phyloP scores from a whole-genome alignment of 2,797 vertebrate genomes.

The Lithobates sylvaticus region DNA sequence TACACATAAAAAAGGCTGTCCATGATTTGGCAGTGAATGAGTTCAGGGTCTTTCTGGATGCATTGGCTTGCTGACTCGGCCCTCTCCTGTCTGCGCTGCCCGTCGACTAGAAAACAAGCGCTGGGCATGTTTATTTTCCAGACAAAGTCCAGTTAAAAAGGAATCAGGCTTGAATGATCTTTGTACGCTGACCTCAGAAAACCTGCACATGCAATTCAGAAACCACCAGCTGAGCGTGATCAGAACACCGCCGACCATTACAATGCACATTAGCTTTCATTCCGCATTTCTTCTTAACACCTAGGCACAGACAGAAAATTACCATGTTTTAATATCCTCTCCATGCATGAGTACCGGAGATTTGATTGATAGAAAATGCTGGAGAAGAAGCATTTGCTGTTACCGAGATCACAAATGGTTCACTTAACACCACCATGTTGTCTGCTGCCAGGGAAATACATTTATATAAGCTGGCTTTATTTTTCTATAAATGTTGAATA shows the following conservation, averaged over 20 bases:
- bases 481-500: neutral
- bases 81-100: slow-evolving; percentile 62
- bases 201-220: slow-evolving; percentile 49
- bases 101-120: slow-evolving; percentile 68
- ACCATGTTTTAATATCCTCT: slow-evolving; percentile 30
- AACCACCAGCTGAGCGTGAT: slow-evolving; percentile 36
- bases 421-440: neutral
- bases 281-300: slow-evolving; percentile 34
- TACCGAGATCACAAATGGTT: neutral
- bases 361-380: neutral
- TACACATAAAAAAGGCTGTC: neutral
- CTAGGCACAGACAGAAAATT: slow-evolving; percentile 41
- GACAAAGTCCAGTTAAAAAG: slow-evolving; percentile 74
- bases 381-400: neutral
- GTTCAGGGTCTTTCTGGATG: slow-evolving; percentile 36
- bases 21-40: slow-evolving; percentile 48
- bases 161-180: slow-evolving; percentile 71
- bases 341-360: slow-evolving; percentile 3
- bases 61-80: slow-evolving; percentile 66
- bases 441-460: neutral
- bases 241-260: slow-evolving; percentile 16
- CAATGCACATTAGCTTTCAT: slow-evolving; percentile 44
- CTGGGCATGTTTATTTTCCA: slow-evolving; percentile 71
- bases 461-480: neutral
- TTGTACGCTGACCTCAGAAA: slow-evolving; percentile 69